Evolutionary conservation across 2,888 invertebrate genomes (phyloP).

Genomic region (Diploptera punctata): DNA sequence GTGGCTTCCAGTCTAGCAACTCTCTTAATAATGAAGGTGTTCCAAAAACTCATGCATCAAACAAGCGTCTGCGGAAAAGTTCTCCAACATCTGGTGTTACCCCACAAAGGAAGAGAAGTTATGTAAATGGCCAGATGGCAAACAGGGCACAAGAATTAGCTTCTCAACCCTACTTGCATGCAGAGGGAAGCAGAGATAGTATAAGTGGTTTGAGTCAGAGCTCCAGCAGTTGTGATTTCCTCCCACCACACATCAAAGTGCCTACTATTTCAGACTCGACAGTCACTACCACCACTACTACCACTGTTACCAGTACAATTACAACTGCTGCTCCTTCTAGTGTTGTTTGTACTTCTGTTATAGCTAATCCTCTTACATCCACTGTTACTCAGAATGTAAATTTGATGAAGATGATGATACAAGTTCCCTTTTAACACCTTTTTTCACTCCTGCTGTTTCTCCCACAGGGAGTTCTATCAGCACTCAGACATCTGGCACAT

Average conservation of each 20-base stretch:
- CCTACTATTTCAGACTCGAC: not conserved
- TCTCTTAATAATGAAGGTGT: slow-evolving; percentile 52
- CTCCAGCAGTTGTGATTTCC: slow-evolving; percentile 34
- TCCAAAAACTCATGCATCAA: slow-evolving; percentile 61
- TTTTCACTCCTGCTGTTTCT: too few relatives aligned
- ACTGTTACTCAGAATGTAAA: too few relatives aligned
- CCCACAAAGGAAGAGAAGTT: slow-evolving; percentile 37
- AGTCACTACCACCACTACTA: not conserved
- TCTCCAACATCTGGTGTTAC: slow-evolving; percentile 45
- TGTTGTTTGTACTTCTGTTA: not conserved
- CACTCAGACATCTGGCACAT: too few relatives aligned
- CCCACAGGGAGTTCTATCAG: too few relatives aligned
- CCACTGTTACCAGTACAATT: not conserved
- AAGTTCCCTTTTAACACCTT: too few relatives aligned
- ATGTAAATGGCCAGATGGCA: slow-evolving; percentile 35
- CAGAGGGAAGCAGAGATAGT: slow-evolving; percentile 49
- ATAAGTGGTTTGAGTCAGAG: slow-evolving; percentile 44
- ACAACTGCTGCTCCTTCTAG: not conserved
- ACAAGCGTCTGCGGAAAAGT: slow-evolving; percentile 61
- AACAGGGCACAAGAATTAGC: slow-evolving; percentile 3
- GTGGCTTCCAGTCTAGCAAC: not conserved
- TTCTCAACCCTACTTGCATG: slow-evolving; percentile 36
- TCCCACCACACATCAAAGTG: slow-evolving; percentile 29
- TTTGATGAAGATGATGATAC: too few relatives aligned
- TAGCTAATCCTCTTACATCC: not conserved